Evolutionary conservation across 2,113 vertebrate genomes (phyloP), one percentile per base, ranked within the genome.

Genomic region (Tyto alba): DNA sequence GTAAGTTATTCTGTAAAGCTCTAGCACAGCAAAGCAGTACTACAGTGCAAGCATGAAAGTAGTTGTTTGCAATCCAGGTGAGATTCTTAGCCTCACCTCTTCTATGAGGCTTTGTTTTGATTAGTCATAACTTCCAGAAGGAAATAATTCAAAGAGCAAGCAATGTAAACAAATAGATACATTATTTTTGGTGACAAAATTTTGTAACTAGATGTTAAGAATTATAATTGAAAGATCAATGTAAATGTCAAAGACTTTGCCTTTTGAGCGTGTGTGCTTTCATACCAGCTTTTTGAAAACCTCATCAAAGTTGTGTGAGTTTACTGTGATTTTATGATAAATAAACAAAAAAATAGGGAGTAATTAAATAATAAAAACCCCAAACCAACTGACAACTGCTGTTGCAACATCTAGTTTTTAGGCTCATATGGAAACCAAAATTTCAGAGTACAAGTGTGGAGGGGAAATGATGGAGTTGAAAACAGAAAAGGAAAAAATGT

Each of bases 21-120:
- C 17, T 29, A 83, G 36, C 26, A 32, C 5, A 0, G 0, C 6
- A 47, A 26, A 57, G 9, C 27, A 29, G 1, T 13, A 20, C 18
- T 26, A 30, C 5, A 36, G 7, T 36, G 21, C 38, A 77, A 57
- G 2, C 3, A n/a, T 11, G 27, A 64, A 87, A 63, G 19, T 9
- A 36, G 20, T 13, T 34, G 5, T 62, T 77, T 43, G 9, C 23
- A 53, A 16, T 57, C 16, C 41, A 57, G 41, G 16, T 63, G 41
- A 88, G 30, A 13, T 73, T 73, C 22, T 57, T 73, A 53, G n/a
- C 55, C 19, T 68, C 29, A 60, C 9, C 10, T 60, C 18, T 6
- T 55, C n/a, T 41, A 17, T 48, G 30, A 76, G 10, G 14, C 16
- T 41, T 76, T 48, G 23, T 55, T 83, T 83, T 45, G 29, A 21